phyloP scores from a whole-genome alignment of 2,888 invertebrate genomes.

The Heliconius erato region DNA sequence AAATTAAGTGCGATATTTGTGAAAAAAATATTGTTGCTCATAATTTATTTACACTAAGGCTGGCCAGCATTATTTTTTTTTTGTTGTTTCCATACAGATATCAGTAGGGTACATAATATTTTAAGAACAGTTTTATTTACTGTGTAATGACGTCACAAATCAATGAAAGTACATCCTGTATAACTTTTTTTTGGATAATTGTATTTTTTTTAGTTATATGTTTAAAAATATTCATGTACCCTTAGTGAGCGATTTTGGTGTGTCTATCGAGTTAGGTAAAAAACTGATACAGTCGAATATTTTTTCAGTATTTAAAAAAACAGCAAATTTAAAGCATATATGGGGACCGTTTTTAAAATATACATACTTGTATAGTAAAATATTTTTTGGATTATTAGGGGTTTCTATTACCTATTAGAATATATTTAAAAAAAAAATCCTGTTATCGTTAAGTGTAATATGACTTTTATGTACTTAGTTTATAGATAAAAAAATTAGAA shows the following conservation, averaged over 20 bases:
- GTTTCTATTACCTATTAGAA: background rate
- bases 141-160: constrained; percentile 4
- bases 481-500: background rate
- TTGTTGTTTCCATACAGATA: constrained; percentile 32
- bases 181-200: background rate
- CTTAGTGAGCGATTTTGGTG: constrained; percentile 15
- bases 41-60: constrained; percentile 31
- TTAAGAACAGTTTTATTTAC: background rate
- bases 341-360: constrained; percentile 13
- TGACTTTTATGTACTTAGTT: constrained; percentile 16
- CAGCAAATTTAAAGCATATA: background rate
- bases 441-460: constrained; percentile 1
- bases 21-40: constrained; percentile 31
- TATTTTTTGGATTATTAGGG: background rate
- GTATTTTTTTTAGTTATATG: background rate
- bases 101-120: constrained; percentile 16
- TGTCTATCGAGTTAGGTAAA: constrained; percentile 34
- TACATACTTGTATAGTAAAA: background rate
- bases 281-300: background rate
- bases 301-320: constrained; percentile 18
- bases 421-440: background rate
- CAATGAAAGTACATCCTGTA: background rate
- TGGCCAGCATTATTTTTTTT: constrained; percentile 27
- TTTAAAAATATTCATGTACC: constrained; percentile 17
- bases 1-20: constrained; percentile 38